Evolutionary conservation across 2,888 invertebrate genomes (phyloP).

Genomic region (Cetonia aurata): DNA sequence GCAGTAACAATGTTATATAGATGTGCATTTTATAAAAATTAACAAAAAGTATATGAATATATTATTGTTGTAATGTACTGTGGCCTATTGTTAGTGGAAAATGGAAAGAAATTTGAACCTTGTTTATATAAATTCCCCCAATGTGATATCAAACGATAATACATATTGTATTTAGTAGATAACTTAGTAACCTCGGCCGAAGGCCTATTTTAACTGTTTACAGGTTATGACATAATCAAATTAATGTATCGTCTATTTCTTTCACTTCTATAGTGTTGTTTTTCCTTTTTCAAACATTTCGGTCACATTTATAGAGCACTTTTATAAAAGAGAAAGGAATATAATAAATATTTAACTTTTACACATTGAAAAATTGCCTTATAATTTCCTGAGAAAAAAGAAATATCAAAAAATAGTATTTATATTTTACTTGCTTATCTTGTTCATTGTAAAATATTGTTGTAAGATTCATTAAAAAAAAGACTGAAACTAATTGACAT

Average conservation of each 20-base stretch:
- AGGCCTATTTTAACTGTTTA: conserved; percentile 51
- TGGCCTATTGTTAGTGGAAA: conserved; percentile 42
- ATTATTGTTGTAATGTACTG: conserved; percentile 40
- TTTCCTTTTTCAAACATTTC: conserved; percentile 11
- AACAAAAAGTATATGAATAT: conserved; percentile 18
- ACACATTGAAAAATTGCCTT: conserved; percentile 54
- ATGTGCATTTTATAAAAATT: conserved; percentile 38
- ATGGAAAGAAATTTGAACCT: conserved; percentile 39
- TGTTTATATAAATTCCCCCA: conserved; percentile 50
- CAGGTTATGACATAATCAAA: conserved; percentile 59
- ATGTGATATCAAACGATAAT: conserved; percentile 64
- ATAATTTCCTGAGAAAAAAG: conserved; percentile 23
- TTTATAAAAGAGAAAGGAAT: conserved; percentile 48
- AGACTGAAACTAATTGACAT: conserved; percentile 56
- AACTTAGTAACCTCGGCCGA: conserved; percentile 38
- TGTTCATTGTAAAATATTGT: conserved; percentile 58
- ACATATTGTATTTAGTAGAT: conserved; percentile 54
- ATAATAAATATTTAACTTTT: conserved; percentile 53
- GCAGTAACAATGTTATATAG: conserved; percentile 34
- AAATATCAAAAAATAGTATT: conserved; percentile 29
- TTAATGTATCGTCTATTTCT: conserved; percentile 50
- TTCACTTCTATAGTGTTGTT: conserved; percentile 43
- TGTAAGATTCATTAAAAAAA: conserved; percentile 60
- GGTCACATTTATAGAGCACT: conserved; percentile 38
- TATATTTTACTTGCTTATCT: conserved; percentile 44